Evolutionary conservation across 1,140 invertebrate species (phyloP).

Genomic region (Heliconius eleuchia): DNA sequence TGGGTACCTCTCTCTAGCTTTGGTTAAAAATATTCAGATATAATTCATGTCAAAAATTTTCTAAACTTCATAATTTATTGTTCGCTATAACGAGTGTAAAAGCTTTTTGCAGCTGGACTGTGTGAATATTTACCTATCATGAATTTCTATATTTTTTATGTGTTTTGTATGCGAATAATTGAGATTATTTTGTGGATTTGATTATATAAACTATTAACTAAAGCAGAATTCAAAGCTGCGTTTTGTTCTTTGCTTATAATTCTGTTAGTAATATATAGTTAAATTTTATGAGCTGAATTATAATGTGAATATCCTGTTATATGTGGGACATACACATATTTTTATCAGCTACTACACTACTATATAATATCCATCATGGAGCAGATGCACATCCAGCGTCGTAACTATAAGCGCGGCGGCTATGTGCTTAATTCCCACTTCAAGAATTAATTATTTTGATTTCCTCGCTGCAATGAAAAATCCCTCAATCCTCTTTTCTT

Average conservation of each 20-base stretch:
- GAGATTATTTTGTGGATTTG: not conserved
- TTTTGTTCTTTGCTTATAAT: not conserved
- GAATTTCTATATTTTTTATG: not conserved
- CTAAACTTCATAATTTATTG: constrained; percentile 29
- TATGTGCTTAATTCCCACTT: no score
- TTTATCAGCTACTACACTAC: no score
- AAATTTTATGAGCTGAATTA: no score
- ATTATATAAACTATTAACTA: not conserved
- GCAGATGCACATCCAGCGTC: no score
- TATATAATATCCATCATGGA: no score
- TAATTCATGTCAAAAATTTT: constrained; percentile 32
- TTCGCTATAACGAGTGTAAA: constrained; percentile 3
- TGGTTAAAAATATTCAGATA: constrained; percentile 26
- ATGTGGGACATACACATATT: no score
- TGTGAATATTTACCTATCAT: not conserved
- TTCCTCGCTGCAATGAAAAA: no score
- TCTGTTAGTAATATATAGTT: not conserved
- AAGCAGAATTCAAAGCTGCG: no score
- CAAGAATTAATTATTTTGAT: no score
- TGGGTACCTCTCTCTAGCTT: constrained; percentile 10
- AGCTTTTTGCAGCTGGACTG: constrained; percentile 1
- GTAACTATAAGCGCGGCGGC: no score
- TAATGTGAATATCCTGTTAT: no score
- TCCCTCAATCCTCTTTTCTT: no score
- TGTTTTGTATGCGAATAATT: not conserved